A percentile compares a stretch with the other conserved stretches of the same genome.
Evolutionary conservation across 2,888 invertebrate genomes (phyloP).

Genomic region (Zhengitettix transpicula): DNA sequence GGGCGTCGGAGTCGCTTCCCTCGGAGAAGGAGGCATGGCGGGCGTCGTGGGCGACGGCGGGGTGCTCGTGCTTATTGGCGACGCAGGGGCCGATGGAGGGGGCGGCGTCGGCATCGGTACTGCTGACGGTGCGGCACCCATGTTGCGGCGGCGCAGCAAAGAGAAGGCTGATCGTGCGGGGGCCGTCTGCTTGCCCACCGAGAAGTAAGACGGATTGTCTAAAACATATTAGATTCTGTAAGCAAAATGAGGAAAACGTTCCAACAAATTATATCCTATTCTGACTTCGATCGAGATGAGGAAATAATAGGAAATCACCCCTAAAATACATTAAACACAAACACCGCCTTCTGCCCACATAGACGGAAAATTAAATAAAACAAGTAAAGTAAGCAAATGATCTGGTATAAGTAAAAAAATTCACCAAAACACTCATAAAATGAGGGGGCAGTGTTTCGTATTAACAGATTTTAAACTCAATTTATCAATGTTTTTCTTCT

Average conservation of each 20-base stretch:
- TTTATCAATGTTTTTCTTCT: too few relatives aligned
- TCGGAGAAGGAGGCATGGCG: conserved; percentile 2
- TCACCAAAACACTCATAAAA: too few relatives aligned
- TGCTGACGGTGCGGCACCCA: conserved; percentile 2
- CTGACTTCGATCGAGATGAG: too few relatives aligned
- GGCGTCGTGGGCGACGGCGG: conserved; percentile 2
- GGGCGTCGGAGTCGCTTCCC: conserved; percentile 11
- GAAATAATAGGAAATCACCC: too few relatives aligned
- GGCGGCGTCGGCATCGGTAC: not conserved
- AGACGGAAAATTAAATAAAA: too few relatives aligned
- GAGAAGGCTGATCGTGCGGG: not conserved
- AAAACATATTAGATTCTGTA: conserved; percentile 15
- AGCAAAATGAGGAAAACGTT: not conserved
- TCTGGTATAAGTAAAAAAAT: too few relatives aligned
- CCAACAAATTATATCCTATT: too few relatives aligned
- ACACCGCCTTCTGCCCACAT: too few relatives aligned
- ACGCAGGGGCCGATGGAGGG: conserved; percentile 2
- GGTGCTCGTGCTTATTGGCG: not conserved
- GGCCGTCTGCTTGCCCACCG: conserved; percentile 24
- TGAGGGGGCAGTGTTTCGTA: too few relatives aligned
- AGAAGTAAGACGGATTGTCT: conserved; percentile 69
- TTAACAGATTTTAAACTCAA: too few relatives aligned
- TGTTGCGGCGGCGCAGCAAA: conserved; percentile 1
- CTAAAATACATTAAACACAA: too few relatives aligned
- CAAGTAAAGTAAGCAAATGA: too few relatives aligned